Conservation (phyloP, 2,888 invertebrate genomes). For the Nemotelus nigrinus region DNA sequence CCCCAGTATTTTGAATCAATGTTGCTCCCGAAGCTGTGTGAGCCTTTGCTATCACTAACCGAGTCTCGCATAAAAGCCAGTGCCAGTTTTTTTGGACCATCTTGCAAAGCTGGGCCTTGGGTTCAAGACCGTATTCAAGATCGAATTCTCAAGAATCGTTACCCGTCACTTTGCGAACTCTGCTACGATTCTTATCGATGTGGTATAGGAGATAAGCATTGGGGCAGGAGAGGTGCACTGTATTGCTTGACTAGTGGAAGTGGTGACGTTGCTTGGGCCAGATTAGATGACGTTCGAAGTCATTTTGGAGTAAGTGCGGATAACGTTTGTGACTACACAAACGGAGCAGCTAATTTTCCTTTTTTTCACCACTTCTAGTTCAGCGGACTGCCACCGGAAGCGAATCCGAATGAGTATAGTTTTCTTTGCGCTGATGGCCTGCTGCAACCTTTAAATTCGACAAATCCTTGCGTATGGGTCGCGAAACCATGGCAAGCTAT, state of each 20-base stretch:
- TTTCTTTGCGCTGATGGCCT: constrained; percentile 82
- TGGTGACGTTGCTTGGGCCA: constrained; percentile 86
- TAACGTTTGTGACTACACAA: not conserved
- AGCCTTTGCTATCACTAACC: constrained; percentile 73
- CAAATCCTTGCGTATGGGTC: constrained; percentile 80
- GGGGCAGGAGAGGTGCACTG: constrained; percentile 84
- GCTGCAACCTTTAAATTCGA: constrained; percentile 68
- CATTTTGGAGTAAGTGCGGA: constrained; percentile 72
- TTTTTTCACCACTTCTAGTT: constrained; percentile 55
- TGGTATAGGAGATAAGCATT: constrained; percentile 77
- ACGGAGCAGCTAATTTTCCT: not conserved
- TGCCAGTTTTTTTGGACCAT: constrained; percentile 78
- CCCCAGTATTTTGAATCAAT: constrained; percentile 79
- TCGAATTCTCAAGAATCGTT: constrained; percentile 71
- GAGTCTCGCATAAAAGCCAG: constrained; percentile 82
- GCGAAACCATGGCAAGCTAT: constrained; percentile 81
- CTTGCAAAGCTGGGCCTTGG: constrained; percentile 91
- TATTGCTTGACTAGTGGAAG: constrained; percentile 80
- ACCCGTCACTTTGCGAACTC: constrained; percentile 77
- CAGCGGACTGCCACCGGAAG: constrained; percentile 61
- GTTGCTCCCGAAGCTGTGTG: constrained; percentile 77
- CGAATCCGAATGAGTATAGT: constrained; percentile 69
- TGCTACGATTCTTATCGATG: constrained; percentile 74
- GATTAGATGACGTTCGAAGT: constrained; percentile 72
- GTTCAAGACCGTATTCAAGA: constrained; percentile 74